Evolutionary conservation across 2,113 vertebrate species (phyloP).

Genomic region (Platysternon megacephalum): DNA sequence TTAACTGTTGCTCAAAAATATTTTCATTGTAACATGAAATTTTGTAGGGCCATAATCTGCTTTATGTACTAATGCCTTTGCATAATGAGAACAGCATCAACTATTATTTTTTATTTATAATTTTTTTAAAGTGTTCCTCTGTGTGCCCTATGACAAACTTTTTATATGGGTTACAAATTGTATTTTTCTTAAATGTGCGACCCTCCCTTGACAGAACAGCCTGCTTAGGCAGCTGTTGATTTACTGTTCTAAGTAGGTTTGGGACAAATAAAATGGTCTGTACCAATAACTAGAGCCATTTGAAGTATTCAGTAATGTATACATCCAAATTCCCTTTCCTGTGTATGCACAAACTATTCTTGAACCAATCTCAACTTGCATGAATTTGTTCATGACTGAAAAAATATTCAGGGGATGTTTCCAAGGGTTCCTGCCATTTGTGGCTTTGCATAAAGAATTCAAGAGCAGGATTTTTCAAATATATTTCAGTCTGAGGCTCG

Average conservation of each 20-base stretch:
- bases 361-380: background rate
- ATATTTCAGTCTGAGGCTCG: background rate
- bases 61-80: conserved; percentile 6
- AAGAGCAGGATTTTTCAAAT: background rate
- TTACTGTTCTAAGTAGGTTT: background rate
- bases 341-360: background rate
- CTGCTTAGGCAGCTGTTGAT: background rate
- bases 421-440: background rate
- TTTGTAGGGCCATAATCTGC: conserved; percentile 1
- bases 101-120: background rate
- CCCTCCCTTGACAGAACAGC: background rate
- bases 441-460: background rate
- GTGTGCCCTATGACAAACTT: background rate
- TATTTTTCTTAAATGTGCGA: background rate
- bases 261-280: background rate
- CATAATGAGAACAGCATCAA: background rate
- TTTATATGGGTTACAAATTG: background rate
- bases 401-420: background rate
- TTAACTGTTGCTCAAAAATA: background rate
- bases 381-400: background rate
- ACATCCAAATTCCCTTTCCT: background rate
- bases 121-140: background rate
- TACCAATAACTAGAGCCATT: background rate
- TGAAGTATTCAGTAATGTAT: background rate
- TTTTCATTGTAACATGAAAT: background rate